Evolutionary conservation across 2,888 invertebrate genomes (phyloP), one percentile per base, ranked within the genome.

Genomic region (Thymelicus acteon): DNA sequence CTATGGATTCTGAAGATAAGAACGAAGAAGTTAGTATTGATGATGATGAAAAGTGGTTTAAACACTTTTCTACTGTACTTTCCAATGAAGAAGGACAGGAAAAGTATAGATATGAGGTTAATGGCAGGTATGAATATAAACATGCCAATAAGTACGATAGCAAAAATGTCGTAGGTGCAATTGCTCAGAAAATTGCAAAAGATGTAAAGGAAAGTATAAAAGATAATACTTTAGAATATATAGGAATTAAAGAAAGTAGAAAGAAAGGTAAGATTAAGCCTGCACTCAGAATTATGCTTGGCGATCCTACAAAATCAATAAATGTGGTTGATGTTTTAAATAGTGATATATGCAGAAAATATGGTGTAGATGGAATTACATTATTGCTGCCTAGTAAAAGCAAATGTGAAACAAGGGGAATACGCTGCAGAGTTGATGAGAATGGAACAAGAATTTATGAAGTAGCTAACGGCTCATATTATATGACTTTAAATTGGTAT

Each of bases 331-430:
- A 61, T 61, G 40, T 61, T 61, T 61, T 61, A 61, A 61, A 37
- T 61, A 61, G 40, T 61, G 61, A 61, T 61, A 39, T 61, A 39
- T 61, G 37, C 40, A 40, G 40, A 61, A 61, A 40, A 37, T 39
- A 61, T 61, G 40, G 61, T 37, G 40, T 61, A 61, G 40, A 37
- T 37, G 61, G 40, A 40, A 40, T 61, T 61, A 61, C 61, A 61
- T 61, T 61, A 40, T 61, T 61, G 61, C 61, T 61, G 40, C 61
- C 61, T 61, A 40, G 61, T 39, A 40, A 61, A n/a, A n/a, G n/a
- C n/a, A n/a, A n/a, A n/a, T n/a, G n/a, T 61, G 61, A 61, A 61
- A 61, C 37, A 61, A 61, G 61, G 40, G 61, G 61, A 61, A 61
- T 61, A 40, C 61, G 61, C 40, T 37, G 61, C 37, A 37, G 61